Base-by-base conservation (phyloP, 2,888 invertebrate genomes). In the Pedicia rivosa region DNA sequence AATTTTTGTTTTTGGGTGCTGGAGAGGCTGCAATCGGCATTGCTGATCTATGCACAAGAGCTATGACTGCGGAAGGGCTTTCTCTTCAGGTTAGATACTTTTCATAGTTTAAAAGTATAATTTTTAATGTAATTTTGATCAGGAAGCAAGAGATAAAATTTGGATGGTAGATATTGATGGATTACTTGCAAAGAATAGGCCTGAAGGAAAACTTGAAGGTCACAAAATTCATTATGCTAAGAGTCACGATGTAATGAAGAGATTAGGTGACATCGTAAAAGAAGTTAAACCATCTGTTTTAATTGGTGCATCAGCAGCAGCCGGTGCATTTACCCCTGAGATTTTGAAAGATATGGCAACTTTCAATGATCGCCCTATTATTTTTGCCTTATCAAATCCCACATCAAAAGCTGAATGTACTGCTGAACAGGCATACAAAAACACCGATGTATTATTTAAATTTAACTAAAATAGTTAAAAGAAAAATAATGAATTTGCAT, bases 321-420 rank as follows among this genome's bases (percentile, higher is more conserved):
- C 81, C 28, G 90, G 90, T 14, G 83, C 90, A 0, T 99, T 98
- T 58, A 92, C 86, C 0, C 72, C 82, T 6, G 78, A 78, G 45
- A 77, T 99, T 34, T 62, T 98, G 35, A 65, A 73, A 50, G 75
- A 76, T 47, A 94, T 99, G 95, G 87, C 78, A 0, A 59, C 66
- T 39, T 78, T 79, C 55, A 88, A 90, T 47, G 78, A 90, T 4
- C 69, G 81, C 36, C 98, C 98, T 0, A 73, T 98, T 46, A 79
- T 98, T 44, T 97, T 98, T 57, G 97, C 98, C 8, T 70, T 98
- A 28, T 95, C 95, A 47, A 98, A 98, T 65, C 98, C 98, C 5
- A 99, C 98, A 1, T 79, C 78, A 59, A 90, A 88, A 67, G 92
- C 98, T 1, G 98, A 98, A 63, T 99, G 98, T 56, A 97, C 97